Evolutionary conservation across 1,140 invertebrate genomes (phyloP).

Genomic region (Sycophaga agraensis): DNA sequence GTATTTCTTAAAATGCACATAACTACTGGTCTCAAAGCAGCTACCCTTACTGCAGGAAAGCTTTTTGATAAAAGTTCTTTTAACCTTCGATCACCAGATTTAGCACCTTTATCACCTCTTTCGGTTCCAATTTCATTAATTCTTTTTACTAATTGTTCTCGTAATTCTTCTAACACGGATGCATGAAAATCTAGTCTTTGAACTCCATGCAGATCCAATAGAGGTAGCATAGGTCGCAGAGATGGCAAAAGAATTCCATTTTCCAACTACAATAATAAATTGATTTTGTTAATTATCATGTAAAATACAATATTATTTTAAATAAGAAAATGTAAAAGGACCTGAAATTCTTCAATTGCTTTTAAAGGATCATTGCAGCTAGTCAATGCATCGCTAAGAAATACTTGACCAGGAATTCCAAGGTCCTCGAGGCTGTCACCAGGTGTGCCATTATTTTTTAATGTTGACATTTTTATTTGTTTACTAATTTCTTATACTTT

Average conservation of each 20-base stretch:
- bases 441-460: constrained; percentile 44
- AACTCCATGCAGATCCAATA: constrained; percentile 92
- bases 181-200: constrained; percentile 91
- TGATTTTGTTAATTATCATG: constrained; percentile 4
- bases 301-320: not conserved
- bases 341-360: constrained; percentile 97
- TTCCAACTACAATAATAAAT: constrained; percentile 66
- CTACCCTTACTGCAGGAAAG: constrained; percentile 89
- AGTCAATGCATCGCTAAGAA: constrained; percentile 86
- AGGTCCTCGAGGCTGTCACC: constrained; percentile 75
- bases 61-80: constrained; percentile 91
- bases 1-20: constrained; percentile 94
- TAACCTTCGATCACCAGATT: constrained; percentile 72
- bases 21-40: constrained; percentile 90
- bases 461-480: constrained; percentile 38
- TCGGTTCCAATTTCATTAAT: constrained; percentile 87
- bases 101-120: constrained; percentile 51
- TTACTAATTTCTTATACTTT: not conserved
- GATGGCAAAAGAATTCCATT: constrained; percentile 94
- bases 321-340: constrained; percentile 41
- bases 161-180: constrained; percentile 90
- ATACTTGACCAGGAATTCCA: constrained; percentile 87
- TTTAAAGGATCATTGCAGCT: constrained; percentile 94
- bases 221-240: constrained; percentile 87
- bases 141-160: constrained; percentile 84